phyloP scores from a whole-genome alignment of 2,888 invertebrate genomes.

The Cryptocephalus primarius region DNA sequence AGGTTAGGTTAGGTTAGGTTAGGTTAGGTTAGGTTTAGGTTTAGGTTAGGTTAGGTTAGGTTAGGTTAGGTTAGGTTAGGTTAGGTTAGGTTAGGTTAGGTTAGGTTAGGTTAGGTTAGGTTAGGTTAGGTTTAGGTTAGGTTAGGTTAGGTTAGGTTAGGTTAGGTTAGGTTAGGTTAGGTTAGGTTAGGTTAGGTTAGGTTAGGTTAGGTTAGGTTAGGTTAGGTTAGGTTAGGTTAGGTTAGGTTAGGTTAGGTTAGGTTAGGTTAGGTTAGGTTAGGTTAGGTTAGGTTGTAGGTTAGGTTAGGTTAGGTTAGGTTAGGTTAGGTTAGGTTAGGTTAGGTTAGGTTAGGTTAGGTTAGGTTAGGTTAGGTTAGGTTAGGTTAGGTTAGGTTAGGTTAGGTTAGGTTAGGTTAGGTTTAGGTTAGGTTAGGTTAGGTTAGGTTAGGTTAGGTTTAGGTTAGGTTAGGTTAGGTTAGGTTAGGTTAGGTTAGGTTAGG shows the following conservation, averaged over 20 bases:
- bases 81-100: constrained; percentile 13
- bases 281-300: constrained; percentile 4
- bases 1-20: constrained; percentile 7
- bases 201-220: constrained; percentile 7
- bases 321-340: neutral
- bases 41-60: constrained; percentile 13
- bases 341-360: constrained; percentile 1
- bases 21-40: constrained; percentile 10
- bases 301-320: neutral
- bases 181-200: constrained; percentile 8
- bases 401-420: too few relatives aligned
- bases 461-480: too few relatives aligned
- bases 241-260: constrained; percentile 1
- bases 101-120: constrained; percentile 12
- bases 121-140: too few relatives aligned
- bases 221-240: constrained; percentile 2
- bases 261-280: constrained; percentile 3
- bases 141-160: constrained; percentile 13
- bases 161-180: constrained; percentile 11
- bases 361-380: neutral
- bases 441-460: neutral
- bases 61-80: constrained; percentile 13
- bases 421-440: neutral
- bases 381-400: too few relatives aligned
- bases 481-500: constrained; percentile 3